phyloP scores from a whole-genome alignment of 2,797 vertebrate genomes.

The Dendrocincla fuliginosa region DNA sequence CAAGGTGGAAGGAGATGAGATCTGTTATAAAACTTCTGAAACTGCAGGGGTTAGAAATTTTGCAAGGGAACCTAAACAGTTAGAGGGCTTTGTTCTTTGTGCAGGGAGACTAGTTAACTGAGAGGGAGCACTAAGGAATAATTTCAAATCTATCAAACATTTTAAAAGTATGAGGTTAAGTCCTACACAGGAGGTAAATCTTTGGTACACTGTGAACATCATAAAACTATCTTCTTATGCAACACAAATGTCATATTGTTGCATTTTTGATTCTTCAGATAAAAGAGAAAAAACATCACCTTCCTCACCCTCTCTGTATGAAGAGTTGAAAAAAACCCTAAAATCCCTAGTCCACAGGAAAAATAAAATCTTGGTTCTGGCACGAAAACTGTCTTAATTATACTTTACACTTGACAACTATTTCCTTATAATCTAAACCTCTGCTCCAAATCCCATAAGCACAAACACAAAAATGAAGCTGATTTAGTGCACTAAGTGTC shows the following conservation, averaged over 20 bases:
- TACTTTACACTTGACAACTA: constrained; percentile 64
- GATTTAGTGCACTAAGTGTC: constrained; percentile 70
- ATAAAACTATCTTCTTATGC: neutral
- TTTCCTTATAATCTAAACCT: constrained; percentile 70
- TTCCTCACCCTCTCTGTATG: neutral
- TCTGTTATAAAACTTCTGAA: neutral
- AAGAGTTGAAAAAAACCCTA: neutral
- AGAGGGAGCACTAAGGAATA: neutral
- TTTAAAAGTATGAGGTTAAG: neutral
- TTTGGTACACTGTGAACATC: neutral
- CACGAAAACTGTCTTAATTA: constrained; percentile 63
- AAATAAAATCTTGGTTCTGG: constrained; percentile 52
- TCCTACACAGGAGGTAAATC: neutral
- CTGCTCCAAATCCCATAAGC: constrained; percentile 65
- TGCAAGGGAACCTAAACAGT: neutral
- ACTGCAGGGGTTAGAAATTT: neutral
- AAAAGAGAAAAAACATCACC: neutral
- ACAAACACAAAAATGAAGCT: constrained; percentile 63
- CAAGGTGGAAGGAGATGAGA: neutral
- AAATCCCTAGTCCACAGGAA: constrained; percentile 18
- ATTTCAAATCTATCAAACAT: neutral
- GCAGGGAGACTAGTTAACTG: neutral
- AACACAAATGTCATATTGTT: neutral
- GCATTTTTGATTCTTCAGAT: neutral
- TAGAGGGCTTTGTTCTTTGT: neutral